Conservation (phyloP, 1,140 invertebrate species). For the Bombus ignitus region DNA sequence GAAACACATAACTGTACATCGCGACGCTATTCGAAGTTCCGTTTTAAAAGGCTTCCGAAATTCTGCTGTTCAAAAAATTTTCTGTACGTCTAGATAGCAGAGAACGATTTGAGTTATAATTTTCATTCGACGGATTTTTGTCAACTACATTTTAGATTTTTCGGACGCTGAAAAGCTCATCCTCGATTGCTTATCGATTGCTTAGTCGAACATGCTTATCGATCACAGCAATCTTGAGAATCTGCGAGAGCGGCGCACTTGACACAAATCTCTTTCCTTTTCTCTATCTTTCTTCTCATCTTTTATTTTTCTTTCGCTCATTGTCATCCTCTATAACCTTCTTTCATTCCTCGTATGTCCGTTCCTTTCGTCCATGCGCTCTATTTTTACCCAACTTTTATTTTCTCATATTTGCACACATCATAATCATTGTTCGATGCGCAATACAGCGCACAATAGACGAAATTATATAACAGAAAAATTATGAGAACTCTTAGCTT, state of each 20-base stretch:
- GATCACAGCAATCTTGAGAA: constrained; percentile 33
- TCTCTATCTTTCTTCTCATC: background rate
- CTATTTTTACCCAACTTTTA: background rate
- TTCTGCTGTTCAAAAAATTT: too few species aligned
- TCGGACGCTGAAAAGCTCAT: too few species aligned
- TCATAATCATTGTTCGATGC: background rate
- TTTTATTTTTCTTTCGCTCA: background rate
- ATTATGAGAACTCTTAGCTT: too few species aligned
- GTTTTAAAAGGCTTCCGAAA: background rate
- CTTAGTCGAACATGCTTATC: background rate
- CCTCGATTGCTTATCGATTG: background rate
- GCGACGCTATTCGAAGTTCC: background rate
- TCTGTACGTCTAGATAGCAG: too few species aligned
- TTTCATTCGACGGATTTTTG: too few species aligned
- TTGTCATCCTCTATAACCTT: too few species aligned
- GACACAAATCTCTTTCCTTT: constrained; percentile 41
- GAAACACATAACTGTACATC: background rate
- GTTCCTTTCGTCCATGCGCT: background rate
- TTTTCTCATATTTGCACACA: background rate
- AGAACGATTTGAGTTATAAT: too few species aligned
- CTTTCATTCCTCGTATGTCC: background rate
- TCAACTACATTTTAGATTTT: too few species aligned
- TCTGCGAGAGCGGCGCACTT: constrained; percentile 27
- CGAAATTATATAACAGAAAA: too few species aligned
- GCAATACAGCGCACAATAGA: background rate